Conservation (phyloP, 2,797 vertebrate species). For the Characodon lateralis region DNA sequence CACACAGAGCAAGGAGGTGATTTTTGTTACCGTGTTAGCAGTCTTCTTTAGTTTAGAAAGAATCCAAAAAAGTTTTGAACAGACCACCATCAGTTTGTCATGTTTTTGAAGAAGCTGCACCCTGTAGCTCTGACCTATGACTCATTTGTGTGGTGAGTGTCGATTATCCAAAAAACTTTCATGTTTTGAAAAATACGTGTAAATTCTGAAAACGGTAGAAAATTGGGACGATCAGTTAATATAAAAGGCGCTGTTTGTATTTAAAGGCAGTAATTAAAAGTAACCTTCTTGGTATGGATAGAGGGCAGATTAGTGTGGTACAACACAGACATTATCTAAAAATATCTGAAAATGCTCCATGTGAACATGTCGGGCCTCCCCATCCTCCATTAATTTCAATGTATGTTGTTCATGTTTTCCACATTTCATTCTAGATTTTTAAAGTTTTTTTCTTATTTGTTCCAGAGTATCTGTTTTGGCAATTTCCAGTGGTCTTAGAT, state of each 20-base stretch:
- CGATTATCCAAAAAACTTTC: conserved; percentile 19
- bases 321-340: not conserved
- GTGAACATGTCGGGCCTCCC: not conserved
- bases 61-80: conserved; percentile 1
- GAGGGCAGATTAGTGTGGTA: not conserved
- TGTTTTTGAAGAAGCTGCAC: conserved; percentile 16
- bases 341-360: not conserved
- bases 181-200: not conserved
- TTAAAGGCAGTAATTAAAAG: not conserved
- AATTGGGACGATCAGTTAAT: not conserved
- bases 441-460: no score
- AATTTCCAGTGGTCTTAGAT: not conserved
- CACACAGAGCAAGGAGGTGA: not conserved
- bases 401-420: not conserved
- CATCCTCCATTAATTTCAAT: not conserved
- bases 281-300: not conserved
- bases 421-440: not conserved
- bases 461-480: not conserved
- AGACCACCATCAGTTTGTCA: conserved; percentile 25
- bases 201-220: not conserved
- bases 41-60: not conserved
- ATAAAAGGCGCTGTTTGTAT: not conserved
- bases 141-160: conserved; percentile 31
- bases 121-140: conserved; percentile 19
- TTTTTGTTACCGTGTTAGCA: not conserved